Evolutionary conservation across 2,797 vertebrate species (phyloP), one percentile per base, ranked within the genome.

Genomic region (Toxotes lorentzi): DNA sequence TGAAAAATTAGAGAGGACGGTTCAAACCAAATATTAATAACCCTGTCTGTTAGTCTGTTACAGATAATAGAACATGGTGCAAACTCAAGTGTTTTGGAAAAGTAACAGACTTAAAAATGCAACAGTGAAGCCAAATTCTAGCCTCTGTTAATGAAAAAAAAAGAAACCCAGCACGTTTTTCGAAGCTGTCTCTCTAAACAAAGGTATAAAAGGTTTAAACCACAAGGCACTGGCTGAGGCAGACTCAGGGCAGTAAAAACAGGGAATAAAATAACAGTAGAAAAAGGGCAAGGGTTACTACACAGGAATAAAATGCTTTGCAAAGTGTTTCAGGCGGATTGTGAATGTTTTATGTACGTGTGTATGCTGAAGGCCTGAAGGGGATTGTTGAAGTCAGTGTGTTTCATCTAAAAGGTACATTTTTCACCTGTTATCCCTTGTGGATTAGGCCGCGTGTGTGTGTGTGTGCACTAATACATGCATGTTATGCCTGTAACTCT

Each of bases 341-440:
- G 53, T 70, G 47, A 73, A 48, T 76, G 60, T 40, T 60, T 75
- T 19, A 24, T 48, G 40, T 47, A 4, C 4, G 7, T 41, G 27
- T 61, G 34, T 24, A 47, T 65, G 24, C 21, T 43, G n/a, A 56
- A 34, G 51, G 54, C 51, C 45, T 66, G 41, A 14, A 40, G 76
- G 76, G 9, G 27, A 35, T 30, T n/a, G 23, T 41, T 61, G 12
- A 70, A 65, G 67, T 69, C 63, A 71, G 57, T 45, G 66, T 69
- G 40, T 73, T 77, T 70, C n/a, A 81, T 76, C 45, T 57, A 57
- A 73, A 38, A 64, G 48, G 27, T 23, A 27, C n/a, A 69, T 82
- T 76, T 78, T 65, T 73, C 53, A 64, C 40, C 35, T 60, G 57
- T 40, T 34, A 7, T 76, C 53, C 43, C 76, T 24, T 41, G 51